These are phyloP conservation scores for Busseola fusca DNA, from an alignment of 2,888 invertebrate species.

Conservation along the genomic window DNA sequence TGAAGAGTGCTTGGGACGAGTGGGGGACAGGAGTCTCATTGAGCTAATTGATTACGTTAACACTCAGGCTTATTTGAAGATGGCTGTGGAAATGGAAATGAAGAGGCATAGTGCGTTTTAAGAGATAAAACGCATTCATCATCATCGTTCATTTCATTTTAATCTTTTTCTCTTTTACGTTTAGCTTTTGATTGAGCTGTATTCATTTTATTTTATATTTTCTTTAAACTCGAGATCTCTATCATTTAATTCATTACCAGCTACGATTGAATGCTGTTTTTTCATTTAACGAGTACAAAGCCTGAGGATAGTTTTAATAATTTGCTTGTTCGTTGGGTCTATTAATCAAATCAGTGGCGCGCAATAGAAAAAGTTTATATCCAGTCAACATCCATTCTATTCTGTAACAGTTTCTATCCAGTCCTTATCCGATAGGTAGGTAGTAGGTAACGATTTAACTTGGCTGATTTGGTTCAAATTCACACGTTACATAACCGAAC, in stretches of 20 bases:
- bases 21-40: constrained; percentile 20
- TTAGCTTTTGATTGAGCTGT: neutral
- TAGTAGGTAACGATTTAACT: no score
- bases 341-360: neutral
- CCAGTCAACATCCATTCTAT: no score
- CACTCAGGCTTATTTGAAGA: constrained; percentile 22
- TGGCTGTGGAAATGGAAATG: neutral
- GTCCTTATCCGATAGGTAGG: no score
- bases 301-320: neutral
- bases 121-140: no score
- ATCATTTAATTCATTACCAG: neutral
- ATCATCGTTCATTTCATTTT: no score
- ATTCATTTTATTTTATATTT: neutral
- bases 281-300: neutral
- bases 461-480: neutral
- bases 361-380: no score
- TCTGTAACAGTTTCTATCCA: no score
- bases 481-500: neutral
- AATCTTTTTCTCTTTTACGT: neutral
- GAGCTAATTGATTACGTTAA: constrained; percentile 50
- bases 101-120: constrained; percentile 1
- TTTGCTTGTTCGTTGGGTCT: neutral
- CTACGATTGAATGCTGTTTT: neutral
- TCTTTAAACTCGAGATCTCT: neutral
- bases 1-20: constrained; percentile 42